Percentiles rank a stretch among this genome's conserved stretches.
Evolutionary conservation across 2,113 vertebrate species (phyloP).

Genomic region (Ictalurus punctatus): DNA sequence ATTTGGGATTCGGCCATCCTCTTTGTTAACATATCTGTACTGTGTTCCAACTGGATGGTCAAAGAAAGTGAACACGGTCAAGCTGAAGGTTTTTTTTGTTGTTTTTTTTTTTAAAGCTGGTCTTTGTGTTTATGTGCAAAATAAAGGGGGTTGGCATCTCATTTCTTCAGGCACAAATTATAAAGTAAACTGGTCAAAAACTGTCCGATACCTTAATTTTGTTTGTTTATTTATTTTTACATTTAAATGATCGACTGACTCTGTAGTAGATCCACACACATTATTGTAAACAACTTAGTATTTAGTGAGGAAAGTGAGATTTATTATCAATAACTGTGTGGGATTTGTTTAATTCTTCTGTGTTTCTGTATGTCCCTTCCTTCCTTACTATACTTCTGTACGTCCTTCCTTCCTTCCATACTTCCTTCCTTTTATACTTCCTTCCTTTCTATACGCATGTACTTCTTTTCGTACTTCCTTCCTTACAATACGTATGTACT

Average conservation of each 20-base stretch:
- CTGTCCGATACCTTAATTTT: neutral
- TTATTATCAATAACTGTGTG: neutral
- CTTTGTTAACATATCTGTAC: neutral
- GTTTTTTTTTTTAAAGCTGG: neutral
- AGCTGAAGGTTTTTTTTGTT: too few species aligned
- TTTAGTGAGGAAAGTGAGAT: neutral
- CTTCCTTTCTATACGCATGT: too few species aligned
- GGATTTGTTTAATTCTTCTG: neutral
- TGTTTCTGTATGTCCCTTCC: neutral
- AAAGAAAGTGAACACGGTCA: neutral
- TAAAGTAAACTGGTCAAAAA: neutral
- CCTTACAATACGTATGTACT: too few species aligned
- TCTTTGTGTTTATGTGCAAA: neutral
- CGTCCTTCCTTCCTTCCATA: neutral
- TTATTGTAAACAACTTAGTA: neutral
- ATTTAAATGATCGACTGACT: neutral
- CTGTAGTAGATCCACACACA: neutral
- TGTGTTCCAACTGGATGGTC: neutral
- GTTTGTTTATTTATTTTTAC: neutral
- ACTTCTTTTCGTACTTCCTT: neutral
- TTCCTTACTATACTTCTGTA: neutral
- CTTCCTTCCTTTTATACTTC: too few species aligned
- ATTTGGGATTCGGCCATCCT: neutral
- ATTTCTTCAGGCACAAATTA: neutral
- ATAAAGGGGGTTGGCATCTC: neutral